Conservation (phyloP, 2,888 invertebrate species). For the Mythimna vitellina region DNA sequence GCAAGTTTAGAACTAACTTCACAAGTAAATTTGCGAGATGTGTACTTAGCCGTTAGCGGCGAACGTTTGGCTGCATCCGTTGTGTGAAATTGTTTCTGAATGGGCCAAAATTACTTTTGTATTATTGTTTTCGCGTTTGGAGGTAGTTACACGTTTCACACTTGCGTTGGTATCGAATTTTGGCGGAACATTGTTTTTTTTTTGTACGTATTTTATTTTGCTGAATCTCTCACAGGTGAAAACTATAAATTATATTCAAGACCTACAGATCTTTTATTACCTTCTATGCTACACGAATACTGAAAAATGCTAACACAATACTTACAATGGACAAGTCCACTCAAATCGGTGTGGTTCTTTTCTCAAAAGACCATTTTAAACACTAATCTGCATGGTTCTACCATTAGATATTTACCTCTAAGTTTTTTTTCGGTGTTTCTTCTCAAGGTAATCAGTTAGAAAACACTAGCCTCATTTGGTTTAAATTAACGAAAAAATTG, state of each 20-base stretch:
- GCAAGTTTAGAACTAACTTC: constrained; percentile 49
- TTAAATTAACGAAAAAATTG: too few species aligned
- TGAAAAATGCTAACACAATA: too few species aligned
- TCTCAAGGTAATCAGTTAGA: too few species aligned
- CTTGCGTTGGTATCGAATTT: constrained; percentile 9
- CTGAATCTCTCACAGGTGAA: background rate
- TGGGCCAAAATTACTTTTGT: constrained; percentile 21
- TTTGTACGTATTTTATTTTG: background rate
- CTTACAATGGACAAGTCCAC: too few species aligned
- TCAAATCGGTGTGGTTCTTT: too few species aligned
- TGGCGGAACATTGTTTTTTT: background rate
- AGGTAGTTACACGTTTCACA: constrained; percentile 12
- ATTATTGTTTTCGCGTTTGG: constrained; percentile 17
- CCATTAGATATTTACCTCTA: too few species aligned
- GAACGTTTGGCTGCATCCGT: constrained; percentile 19
- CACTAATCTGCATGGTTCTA: too few species aligned
- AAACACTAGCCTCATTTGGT: too few species aligned
- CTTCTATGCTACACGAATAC: too few species aligned
- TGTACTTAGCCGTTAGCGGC: constrained; percentile 36
- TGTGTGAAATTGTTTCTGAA: constrained; percentile 28
- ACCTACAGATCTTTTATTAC: background rate
- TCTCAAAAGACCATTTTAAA: too few species aligned
- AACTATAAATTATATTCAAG: background rate
- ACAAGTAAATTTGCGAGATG: constrained; percentile 41
- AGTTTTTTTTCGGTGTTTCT: too few species aligned